phyloP scores from a whole-genome alignment of 2,797 vertebrate genomes.

The Acridotheres tristis region DNA sequence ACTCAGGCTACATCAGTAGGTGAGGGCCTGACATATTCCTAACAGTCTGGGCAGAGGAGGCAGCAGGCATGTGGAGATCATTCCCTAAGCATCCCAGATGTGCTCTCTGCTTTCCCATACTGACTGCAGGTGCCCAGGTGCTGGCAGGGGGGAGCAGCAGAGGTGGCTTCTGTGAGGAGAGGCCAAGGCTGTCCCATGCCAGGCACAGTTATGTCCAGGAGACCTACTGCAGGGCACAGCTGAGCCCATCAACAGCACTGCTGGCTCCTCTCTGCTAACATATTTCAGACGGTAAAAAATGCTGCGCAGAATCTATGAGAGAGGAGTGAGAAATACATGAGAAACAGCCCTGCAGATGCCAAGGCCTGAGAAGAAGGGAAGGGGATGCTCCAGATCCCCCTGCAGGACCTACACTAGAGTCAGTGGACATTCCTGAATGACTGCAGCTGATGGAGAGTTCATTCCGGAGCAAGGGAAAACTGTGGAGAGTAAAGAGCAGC shows the following conservation, averaged over 20 bases:
- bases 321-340: accelerated
- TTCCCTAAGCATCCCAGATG: background rate
- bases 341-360: background rate
- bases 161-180: background rate
- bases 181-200: background rate
- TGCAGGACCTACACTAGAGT: background rate
- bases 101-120: background rate
- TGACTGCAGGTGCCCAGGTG: background rate
- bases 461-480: background rate
- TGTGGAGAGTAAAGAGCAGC: background rate
- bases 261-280: background rate
- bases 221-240: background rate
- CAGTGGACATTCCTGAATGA: background rate
- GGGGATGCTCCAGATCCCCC: background rate
- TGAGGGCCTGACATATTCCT: background rate
- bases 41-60: background rate
- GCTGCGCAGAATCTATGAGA: background rate
- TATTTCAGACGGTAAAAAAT: background rate
- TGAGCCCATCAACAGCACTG: background rate
- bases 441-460: background rate
- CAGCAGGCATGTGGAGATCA: background rate
- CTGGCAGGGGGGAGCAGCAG: background rate
- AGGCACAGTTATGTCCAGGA: background rate
- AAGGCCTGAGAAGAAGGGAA: background rate
- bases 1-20: background rate